Percentiles rank a stretch among this genome's conserved stretches.
phyloP scores from a whole-genome alignment of 2,888 invertebrate genomes.

The Drosophila lacicola region DNA sequence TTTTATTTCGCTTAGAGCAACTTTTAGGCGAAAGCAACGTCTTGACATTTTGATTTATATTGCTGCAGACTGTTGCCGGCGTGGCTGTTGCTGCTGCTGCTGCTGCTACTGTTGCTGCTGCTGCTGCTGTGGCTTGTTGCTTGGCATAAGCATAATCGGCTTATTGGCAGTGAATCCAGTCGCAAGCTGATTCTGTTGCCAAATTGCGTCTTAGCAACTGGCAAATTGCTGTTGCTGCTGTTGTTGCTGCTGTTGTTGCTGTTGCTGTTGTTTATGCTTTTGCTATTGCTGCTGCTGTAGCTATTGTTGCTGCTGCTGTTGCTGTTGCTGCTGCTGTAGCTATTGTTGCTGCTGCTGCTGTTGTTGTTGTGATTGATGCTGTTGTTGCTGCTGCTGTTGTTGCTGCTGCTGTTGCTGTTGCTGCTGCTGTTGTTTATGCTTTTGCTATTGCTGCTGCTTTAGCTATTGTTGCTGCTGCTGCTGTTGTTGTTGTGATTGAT shows the following conservation, averaged over 20 bases:
- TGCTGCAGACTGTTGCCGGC: slow-evolving; percentile 29
- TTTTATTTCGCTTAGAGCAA: slow-evolving; percentile 32
- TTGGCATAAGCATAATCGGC: slow-evolving; percentile 59
- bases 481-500: too few species aligned
- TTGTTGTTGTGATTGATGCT: too few species aligned
- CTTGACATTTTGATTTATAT: slow-evolving; percentile 75
- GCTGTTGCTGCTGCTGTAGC: slow-evolving; percentile 1
- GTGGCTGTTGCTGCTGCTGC: slow-evolving; percentile 11
- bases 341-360: not conserved
- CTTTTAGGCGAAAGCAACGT: slow-evolving; percentile 54
- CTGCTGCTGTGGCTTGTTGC: slow-evolving; percentile 45
- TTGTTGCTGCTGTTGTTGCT: slow-evolving; percentile 8
- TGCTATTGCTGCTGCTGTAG: not conserved
- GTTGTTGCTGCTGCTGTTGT: too few species aligned
- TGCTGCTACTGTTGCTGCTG: slow-evolving; percentile 22
- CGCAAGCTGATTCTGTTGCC: slow-evolving; percentile 48
- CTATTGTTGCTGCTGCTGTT: not conserved
- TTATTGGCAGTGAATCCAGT: slow-evolving; percentile 51
- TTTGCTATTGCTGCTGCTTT: not conserved
- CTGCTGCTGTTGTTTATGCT: slow-evolving; percentile 3
- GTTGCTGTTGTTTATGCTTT: slow-evolving; percentile 2
- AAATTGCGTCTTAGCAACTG: slow-evolving; percentile 45
- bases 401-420: not conserved
- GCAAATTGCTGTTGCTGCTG: slow-evolving; percentile 18
- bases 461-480: too few species aligned